Evolutionary conservation across 1,140 invertebrate species (phyloP).

Genomic region (Macrosteles quadrilineatus): DNA sequence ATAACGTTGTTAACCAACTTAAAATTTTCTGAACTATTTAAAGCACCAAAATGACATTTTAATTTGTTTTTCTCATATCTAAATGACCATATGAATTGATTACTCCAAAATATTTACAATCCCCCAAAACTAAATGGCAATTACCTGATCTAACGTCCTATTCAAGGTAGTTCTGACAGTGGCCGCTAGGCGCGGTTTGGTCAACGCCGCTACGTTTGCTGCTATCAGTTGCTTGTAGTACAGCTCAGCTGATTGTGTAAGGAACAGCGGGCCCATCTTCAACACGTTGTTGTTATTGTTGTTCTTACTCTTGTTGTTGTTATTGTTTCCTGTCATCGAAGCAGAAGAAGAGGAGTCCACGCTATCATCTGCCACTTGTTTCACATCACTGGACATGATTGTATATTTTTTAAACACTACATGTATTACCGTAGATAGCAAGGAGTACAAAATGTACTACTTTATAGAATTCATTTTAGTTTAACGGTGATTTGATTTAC

Average conservation of each 20-base stretch:
- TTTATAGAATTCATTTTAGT: no score
- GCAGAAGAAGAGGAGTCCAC: constrained; percentile 17
- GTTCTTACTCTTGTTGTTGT: background rate
- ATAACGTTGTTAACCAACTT: no score
- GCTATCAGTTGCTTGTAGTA: constrained; percentile 45
- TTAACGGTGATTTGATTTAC: no score
- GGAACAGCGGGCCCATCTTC: constrained; percentile 19
- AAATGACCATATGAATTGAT: no score
- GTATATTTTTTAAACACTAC: no score
- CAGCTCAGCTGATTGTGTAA: constrained; percentile 30
- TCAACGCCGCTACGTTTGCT: constrained; percentile 40
- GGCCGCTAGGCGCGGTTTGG: constrained; percentile 30
- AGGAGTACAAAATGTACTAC: no score
- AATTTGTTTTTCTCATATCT: no score
- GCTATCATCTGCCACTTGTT: background rate
- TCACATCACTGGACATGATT: constrained; percentile 9
- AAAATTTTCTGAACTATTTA: no score
- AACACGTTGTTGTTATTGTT: constrained; percentile 30
- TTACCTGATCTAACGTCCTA: constrained; percentile 32
- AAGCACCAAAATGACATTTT: no score
- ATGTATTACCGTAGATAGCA: no score
- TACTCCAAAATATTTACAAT: no score
- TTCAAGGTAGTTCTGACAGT: constrained; percentile 12
- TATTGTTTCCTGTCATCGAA: no score
- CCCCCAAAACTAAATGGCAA: background rate